A percentile compares a stretch with the other conserved stretches of the same genome.
These are phyloP conservation scores for Takifugu ocellatus DNA, from an alignment of 2,797 vertebrate species.

Conservation along the genomic window DNA sequence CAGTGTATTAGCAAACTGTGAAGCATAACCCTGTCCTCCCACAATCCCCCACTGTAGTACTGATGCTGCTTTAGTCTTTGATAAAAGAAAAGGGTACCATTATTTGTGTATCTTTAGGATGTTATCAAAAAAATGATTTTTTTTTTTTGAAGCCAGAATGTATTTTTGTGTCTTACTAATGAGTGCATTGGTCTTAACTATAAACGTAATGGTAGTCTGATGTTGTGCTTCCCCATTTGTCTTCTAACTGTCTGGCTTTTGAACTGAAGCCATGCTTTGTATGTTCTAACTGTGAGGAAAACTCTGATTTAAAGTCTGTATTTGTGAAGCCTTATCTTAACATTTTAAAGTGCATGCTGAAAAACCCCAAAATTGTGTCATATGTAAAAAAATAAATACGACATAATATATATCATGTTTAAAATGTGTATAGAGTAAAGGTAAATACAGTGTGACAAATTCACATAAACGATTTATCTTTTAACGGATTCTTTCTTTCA, in stretches of 20 bases:
- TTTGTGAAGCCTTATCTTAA: slow-evolving; percentile 83
- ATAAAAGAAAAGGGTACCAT: slow-evolving; percentile 54
- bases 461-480: slow-evolving; percentile 80
- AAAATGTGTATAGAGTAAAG: slow-evolving; percentile 72
- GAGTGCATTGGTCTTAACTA: slow-evolving; percentile 74
- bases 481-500: slow-evolving; percentile 31
- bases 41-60: slow-evolving; percentile 62
- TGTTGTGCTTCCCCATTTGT: slow-evolving; percentile 78
- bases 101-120: slow-evolving; percentile 62
- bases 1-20: slow-evolving; percentile 41
- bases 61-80: slow-evolving; percentile 71
- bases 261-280: slow-evolving; percentile 73
- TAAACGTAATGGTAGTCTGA: slow-evolving; percentile 78
- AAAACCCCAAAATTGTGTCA: slow-evolving; percentile 73
- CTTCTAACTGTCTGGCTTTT: slow-evolving; percentile 73
- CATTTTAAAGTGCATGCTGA: slow-evolving; percentile 87
- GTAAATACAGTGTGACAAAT: slow-evolving; percentile 67
- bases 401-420: slow-evolving; percentile 62
- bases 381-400: slow-evolving; percentile 56
- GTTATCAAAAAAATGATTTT: slow-evolving; percentile 25
- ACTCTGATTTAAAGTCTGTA: slow-evolving; percentile 79
- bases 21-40: slow-evolving; percentile 51
- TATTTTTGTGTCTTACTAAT: slow-evolving; percentile 85
- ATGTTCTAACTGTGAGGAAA: slow-evolving; percentile 74
- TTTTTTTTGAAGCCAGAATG: slow-evolving; percentile 73